Base-by-base conservation (phyloP, 2,797 vertebrate species). In the Ctenopoma multispine region DNA sequence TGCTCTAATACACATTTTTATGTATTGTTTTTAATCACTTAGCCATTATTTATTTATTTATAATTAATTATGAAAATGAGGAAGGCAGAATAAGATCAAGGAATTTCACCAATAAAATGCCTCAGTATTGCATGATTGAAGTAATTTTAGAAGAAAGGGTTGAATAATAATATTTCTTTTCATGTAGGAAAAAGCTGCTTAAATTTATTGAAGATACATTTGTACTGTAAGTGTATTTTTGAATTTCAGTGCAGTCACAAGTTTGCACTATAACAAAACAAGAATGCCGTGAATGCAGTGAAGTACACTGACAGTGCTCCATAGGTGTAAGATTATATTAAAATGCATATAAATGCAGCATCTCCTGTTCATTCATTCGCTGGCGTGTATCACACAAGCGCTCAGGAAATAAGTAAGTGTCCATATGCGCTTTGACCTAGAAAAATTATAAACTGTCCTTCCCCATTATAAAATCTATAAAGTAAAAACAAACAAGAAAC, bases 371-470 rank as follows among this genome's bases (percentile, higher is more conserved):
- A 38, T 31, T 31, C 6, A 31, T 31, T 31, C 29, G 0, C 29
- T 31, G 29, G 29, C 24, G 2, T 48, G 48, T 59, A 63, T 77
- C 58, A 47, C 50, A 20, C 27, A 27, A 14, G 50, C 57, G 38
- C 20, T 67, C 54, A 6, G 14, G 13, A 34, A 44, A 51, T 58
- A 38, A 64, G 62, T 38, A 69, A 69, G 75, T 36, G 57, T 63
- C 75, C 36, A 13, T 58, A 43, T 75, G 56, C 23, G 9, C 68
- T 78, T 58, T 75, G 80, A 85, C 79, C 77, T 56, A 74, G 56
- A 80, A 83, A 80, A 64, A 71, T 57, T 49, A 75, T 62, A 53
- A 78, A 79, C 64, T 7, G 15, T 34, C 63, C 31, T 47, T 54
- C 55, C 38, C 49, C 17, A 34, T 64, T 66, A 50, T 66, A 41